These are phyloP conservation scores for Lydus trimaculatus DNA, from an alignment of 2,888 invertebrate genomes.

Conservation along the genomic window DNA sequence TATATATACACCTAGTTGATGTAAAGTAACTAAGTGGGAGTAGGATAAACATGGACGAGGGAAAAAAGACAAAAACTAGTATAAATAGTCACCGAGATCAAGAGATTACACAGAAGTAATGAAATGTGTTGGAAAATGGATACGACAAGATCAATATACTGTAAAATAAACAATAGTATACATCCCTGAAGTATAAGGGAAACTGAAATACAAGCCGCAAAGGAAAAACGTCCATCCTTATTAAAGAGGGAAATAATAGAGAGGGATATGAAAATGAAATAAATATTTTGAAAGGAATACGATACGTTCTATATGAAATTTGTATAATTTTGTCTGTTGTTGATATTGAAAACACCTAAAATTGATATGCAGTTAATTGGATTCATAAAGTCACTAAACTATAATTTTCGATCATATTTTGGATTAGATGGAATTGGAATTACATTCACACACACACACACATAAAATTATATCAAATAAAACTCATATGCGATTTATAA, in stretches of 20 bases:
- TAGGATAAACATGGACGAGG: background rate
- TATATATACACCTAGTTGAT: background rate
- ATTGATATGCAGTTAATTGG: too few relatives aligned
- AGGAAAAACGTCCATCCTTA: background rate
- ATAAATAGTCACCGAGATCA: background rate
- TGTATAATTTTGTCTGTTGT: too few relatives aligned
- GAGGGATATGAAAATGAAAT: background rate
- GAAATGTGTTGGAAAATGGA: background rate
- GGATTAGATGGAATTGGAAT: constrained; percentile 14
- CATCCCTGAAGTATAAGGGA: background rate
- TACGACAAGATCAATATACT: background rate
- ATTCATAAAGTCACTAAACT: constrained; percentile 21
- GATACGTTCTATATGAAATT: too few relatives aligned
- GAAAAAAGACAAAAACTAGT: background rate
- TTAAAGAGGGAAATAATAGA: background rate
- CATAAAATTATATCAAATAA: constrained; percentile 22
- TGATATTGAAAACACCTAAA: too few relatives aligned
- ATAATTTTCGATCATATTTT: constrained; percentile 14
- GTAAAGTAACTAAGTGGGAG: background rate
- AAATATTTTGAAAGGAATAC: too few relatives aligned
- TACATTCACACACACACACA: background rate
- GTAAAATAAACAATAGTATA: background rate
- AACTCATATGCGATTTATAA: constrained; percentile 29
- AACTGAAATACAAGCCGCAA: background rate
- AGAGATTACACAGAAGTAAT: background rate